Evolutionary conservation across 2,797 vertebrate genomes (phyloP), one percentile per base, ranked within the genome.

Genomic region (Manis crassicaudata): DNA sequence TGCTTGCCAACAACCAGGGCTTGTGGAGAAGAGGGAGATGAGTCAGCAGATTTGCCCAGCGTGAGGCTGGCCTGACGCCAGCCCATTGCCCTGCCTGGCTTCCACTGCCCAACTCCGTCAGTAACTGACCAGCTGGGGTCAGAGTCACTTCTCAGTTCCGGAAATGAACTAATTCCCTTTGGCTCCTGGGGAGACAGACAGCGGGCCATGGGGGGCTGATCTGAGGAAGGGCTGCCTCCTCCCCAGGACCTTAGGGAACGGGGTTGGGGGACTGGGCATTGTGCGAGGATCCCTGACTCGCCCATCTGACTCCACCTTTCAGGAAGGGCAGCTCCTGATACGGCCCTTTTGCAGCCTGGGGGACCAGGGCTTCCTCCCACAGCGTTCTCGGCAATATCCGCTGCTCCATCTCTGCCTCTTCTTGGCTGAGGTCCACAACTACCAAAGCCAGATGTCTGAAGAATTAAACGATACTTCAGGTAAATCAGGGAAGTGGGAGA

Each of bases 111-210:
- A 4, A 2, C 63, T 80, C 92, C 92, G 81, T 82, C 88, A 68
- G 23, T 50, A 92, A 79, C 90, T 92, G 52, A 85, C 65, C 84
- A 63, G 92, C 72, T 35, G 79, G 81, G 58, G 88, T 80, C 88
- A 54, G 70, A 95, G 58, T 72, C 27, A n/a, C 89, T 90, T 62
- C 93, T 83, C 2, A 13, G 72, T 96, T 86, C 96, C 88, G 83
- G 92, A 93, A 95, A 89, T 92, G 95, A 97, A 92, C 95, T 93
- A 95, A 94, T 89, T 86, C 86, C 68, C 60, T 85, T 84, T 96
- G 94, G 93, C 94, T 79, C 77, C 73, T 52, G 35, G 27, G 83
- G 67, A 92, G 92, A 65, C 40, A 70, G 92, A 87, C 25, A 32
- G 50, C 43, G 43, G n/a, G 23, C 16, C 12, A 87, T 37, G 79